Percentiles rank a stretch among this genome's conserved stretches.
These are phyloP conservation scores for Petrolisthes manimaculis DNA, from an alignment of 2,888 invertebrate genomes.

Conservation along the genomic window DNA sequence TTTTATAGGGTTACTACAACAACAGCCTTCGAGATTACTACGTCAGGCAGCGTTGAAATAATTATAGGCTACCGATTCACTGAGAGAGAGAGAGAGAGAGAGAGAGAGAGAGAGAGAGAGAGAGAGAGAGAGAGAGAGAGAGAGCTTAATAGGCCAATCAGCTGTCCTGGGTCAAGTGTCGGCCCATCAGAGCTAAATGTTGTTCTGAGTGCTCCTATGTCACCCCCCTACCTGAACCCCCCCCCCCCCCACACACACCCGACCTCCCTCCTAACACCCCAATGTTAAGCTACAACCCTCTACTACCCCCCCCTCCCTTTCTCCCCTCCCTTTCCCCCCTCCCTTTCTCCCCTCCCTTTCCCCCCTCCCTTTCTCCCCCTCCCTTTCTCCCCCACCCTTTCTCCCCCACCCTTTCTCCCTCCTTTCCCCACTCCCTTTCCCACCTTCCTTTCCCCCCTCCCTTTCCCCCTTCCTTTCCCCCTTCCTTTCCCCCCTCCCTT, in stretches of 20 bases:
- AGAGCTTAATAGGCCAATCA: too few relatives aligned
- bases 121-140: not conserved
- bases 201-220: not conserved
- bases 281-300: not conserved
- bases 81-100: not conserved
- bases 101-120: slow-evolving; percentile 14
- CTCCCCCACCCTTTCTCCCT: too few relatives aligned
- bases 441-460: not conserved
- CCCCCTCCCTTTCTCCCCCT: not conserved
- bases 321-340: slow-evolving; percentile 12
- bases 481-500: not conserved
- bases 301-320: slow-evolving; percentile 22
- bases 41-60: not conserved
- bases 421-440: not conserved
- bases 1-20: not conserved
- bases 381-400: not conserved
- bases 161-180: too few relatives aligned
- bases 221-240: slow-evolving; percentile 8
- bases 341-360: not conserved
- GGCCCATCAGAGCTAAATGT: too few relatives aligned
- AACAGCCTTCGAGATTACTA: not conserved
- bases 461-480: not conserved
- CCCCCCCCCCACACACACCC: slow-evolving; percentile 18
- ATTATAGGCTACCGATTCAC: not conserved
- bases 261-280: too few relatives aligned